Base-by-base conservation (phyloP, 1,140 invertebrate species). In the Brachystomella parvula region DNA sequence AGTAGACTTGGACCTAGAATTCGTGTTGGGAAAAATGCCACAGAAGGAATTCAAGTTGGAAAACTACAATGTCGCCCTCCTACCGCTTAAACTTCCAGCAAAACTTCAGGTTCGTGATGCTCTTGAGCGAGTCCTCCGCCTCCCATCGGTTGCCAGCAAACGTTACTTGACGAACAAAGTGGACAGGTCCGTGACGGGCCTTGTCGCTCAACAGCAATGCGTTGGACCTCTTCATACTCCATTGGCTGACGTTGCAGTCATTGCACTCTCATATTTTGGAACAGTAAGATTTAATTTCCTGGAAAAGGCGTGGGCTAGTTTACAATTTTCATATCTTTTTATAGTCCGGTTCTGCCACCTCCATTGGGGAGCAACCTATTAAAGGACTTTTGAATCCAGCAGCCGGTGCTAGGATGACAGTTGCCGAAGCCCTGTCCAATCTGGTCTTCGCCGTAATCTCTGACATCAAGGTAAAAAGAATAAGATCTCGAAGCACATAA, bases 121-220 rank as follows among this genome's bases (percentile, higher is more conserved):
- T 6, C 78, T 98, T 1, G 81, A 90, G 44, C 80, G 86, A 73
- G 94, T 98, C 1, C 78, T 98, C 19, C 83, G 90, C 70, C 81
- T 98, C 24, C 90, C 94, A 0, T 86, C 91, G 3, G 94, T 99
- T 29, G 90, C 86, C 47, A 96, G 93, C 76, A 99, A 99, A 78
- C 82, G 95, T 74, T 99, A 92, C 76, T 82, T 98, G 0, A 98
- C 94, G 0, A 97, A 92, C 75, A 87, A 88, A 78, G 94, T 98
- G 1, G 96, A 99, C 78, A 83, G 96, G 58, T 96, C 92, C 77
- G 96, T 98, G 0, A 92, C 92, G n/a, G 95, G 94, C 29, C 80
- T 97, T 28, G 84, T 98, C 56, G 94, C 92, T 2, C 95, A 98
- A 78, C 95, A 98, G 74, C 96, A 99, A 77, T 98, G 95, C 78